phyloP scores from a whole-genome alignment of 2,113 vertebrate species.

The Collichthys lucidus region DNA sequence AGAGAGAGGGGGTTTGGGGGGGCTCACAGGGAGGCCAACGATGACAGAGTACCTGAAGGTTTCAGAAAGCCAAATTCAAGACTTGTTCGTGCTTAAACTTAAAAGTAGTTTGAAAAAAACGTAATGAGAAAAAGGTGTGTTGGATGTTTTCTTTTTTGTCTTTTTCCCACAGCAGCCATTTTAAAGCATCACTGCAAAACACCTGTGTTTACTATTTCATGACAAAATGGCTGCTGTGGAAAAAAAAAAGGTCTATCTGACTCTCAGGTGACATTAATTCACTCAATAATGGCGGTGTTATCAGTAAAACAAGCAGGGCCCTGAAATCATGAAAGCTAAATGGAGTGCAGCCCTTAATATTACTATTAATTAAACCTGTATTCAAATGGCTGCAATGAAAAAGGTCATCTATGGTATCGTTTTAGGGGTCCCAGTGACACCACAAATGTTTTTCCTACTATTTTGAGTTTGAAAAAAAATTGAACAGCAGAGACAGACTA shows the following conservation, averaged over 20 bases:
- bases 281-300: neutral
- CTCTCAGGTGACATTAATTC: too few relatives aligned
- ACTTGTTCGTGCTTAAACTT: neutral
- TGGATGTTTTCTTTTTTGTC: too few relatives aligned
- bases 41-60: conserved; percentile 17
- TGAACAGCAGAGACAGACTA: neutral
- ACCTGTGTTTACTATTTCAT: too few relatives aligned
- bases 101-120: neutral
- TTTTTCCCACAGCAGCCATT: neutral
- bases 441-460: too few relatives aligned
- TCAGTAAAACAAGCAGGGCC: neutral
- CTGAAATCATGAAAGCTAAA: neutral
- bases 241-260: too few relatives aligned
- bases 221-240: too few relatives aligned
- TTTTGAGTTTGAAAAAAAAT: neutral
- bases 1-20: too few relatives aligned
- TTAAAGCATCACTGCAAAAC: neutral
- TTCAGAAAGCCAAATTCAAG: neutral
- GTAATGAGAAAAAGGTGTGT: too few relatives aligned
- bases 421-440: too few relatives aligned
- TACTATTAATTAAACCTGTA: neutral
- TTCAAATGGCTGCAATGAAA: neutral
- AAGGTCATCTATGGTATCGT: too few relatives aligned
- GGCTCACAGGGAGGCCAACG: neutral
- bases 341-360: neutral